Conservation (phyloP, 2,113 vertebrate genomes). For the pig (Sus scrofa) region DNA sequence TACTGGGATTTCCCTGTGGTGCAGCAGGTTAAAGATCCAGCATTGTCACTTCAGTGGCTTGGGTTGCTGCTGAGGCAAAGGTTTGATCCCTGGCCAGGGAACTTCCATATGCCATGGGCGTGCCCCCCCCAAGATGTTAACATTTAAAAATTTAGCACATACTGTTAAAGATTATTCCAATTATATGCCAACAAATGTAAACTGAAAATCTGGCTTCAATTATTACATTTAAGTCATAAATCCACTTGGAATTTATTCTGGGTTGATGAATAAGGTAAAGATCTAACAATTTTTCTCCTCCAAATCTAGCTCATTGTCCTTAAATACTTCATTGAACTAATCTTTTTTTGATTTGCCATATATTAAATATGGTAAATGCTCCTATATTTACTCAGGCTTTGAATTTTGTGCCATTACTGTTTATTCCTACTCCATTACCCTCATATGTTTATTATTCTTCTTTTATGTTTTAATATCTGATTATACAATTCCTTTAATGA, state of each 20-base stretch:
- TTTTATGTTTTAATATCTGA: neutral
- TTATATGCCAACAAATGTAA: neutral
- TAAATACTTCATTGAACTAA: neutral
- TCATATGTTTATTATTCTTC: conserved; percentile 9
- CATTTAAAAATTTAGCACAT: neutral
- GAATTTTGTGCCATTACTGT: neutral
- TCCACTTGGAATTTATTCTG: conserved; percentile 36
- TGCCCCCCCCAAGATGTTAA: neutral
- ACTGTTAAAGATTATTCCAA: conserved; percentile 1
- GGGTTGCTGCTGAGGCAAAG: no score
- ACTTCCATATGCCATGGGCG: no score
- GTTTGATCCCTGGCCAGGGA: no score
- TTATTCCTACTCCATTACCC: neutral
- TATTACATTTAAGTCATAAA: conserved; percentile 16
- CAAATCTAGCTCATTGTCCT: neutral
- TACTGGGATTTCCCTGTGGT: no score
- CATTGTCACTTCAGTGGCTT: no score
- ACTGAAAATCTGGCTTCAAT: conserved; percentile 27
- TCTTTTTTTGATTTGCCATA: neutral
- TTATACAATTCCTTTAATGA: neutral
- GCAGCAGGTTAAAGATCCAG: no score
- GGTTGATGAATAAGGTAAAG: conserved; percentile 20
- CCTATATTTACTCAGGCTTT: neutral
- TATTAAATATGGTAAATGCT: neutral
- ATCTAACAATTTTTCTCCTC: neutral